Conservation (phyloP, 2,113 vertebrate genomes). For the Pao palembangensis region DNA sequence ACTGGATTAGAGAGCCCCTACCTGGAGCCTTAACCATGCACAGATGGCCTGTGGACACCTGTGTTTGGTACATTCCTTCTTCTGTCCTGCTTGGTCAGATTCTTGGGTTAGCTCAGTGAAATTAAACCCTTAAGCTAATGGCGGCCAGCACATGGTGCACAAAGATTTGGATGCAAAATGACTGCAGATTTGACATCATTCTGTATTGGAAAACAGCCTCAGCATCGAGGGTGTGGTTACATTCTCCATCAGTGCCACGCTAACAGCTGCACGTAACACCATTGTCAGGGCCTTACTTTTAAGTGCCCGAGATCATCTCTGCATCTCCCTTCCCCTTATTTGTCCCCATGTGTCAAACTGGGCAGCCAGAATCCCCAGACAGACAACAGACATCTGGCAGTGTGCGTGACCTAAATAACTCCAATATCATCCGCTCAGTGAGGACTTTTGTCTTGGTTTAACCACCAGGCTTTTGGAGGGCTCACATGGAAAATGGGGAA, state of each 20-base stretch:
- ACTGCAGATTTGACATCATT: constrained; percentile 13
- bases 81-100: constrained; percentile 34
- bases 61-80: constrained; percentile 19
- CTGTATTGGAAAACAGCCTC: constrained; percentile 6
- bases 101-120: constrained; percentile 8
- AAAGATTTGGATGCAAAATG: constrained; percentile 12
- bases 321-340: constrained; percentile 17
- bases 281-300: constrained; percentile 20
- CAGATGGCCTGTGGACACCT: constrained; percentile 30
- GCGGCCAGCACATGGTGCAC: no score
- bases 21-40: constrained; percentile 35
- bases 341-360: constrained; percentile 40
- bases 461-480: neutral
- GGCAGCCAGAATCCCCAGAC: constrained; percentile 20
- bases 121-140: no score
- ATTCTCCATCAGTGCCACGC: constrained; percentile 27
- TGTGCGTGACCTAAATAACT: constrained; percentile 58
- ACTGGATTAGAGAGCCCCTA: constrained; percentile 51
- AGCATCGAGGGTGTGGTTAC: constrained; percentile 2
- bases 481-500: constrained; percentile 10
- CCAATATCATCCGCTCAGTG: constrained; percentile 39
- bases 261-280: constrained; percentile 17
- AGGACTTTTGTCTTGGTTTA: constrained; percentile 30
- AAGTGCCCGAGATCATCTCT: constrained; percentile 12
- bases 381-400: constrained; percentile 37